Percentiles rank a stretch among this genome's conserved stretches.
Conservation (phyloP, 2,888 invertebrate genomes). For the Heteromurus nitidus region DNA sequence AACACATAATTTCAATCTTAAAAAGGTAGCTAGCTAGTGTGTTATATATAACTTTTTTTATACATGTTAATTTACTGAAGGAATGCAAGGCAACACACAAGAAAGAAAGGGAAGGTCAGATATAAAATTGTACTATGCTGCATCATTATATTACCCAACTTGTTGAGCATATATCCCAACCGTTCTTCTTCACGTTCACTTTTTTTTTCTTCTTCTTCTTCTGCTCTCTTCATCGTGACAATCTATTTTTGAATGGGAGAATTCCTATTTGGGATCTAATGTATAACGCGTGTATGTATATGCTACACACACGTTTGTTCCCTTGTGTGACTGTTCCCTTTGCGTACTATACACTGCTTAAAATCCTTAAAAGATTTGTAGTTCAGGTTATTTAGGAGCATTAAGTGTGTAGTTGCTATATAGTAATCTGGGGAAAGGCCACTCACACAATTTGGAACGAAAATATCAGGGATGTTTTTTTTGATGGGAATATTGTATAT, state of each 20-base stretch:
- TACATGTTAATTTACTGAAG: neutral
- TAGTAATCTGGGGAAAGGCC: neutral
- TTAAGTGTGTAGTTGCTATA: neutral
- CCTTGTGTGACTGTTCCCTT: too few species aligned
- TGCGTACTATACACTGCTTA: too few species aligned
- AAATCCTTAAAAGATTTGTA: neutral
- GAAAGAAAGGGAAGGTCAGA: conserved; percentile 13
- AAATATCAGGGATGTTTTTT: too few species aligned
- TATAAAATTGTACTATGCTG: too few species aligned
- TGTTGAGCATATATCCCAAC: too few species aligned
- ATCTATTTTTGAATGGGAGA: conserved; percentile 12
- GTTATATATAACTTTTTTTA: neutral
- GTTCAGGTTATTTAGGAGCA: neutral
- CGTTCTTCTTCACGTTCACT: conserved; percentile 37
- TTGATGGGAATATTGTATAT: too few species aligned
- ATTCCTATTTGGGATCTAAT: too few species aligned
- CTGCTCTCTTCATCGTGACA: neutral
- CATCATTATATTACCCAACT: too few species aligned
- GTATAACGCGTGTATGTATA: too few species aligned
- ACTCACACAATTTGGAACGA: too few species aligned
- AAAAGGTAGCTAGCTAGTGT: neutral
- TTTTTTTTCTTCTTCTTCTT: too few species aligned
- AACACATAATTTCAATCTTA: neutral
- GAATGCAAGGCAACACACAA: neutral
- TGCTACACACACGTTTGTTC: too few species aligned